Evolutionary conservation across 2,888 invertebrate species (phyloP).

Genomic region (Pristionchus fissidentatus): DNA sequence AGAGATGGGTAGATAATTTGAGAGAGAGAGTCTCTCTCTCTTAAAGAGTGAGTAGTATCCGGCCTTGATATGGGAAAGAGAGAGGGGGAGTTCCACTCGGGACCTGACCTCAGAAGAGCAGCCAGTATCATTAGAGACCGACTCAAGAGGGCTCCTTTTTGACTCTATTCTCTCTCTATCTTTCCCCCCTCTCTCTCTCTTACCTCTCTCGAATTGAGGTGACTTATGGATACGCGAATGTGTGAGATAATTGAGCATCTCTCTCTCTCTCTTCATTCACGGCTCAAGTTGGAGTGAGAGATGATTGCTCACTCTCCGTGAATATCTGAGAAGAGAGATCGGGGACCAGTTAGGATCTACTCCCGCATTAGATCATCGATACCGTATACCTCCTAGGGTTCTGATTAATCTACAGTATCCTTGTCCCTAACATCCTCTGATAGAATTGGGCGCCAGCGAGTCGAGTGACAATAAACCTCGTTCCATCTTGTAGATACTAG

Average conservation of each 20-base stretch:
- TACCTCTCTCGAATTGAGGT: constrained; percentile 38
- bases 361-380: background rate
- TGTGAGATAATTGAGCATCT: constrained; percentile 48
- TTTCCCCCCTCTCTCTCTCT: constrained; percentile 33
- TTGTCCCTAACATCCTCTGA: background rate
- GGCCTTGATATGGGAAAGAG: constrained; percentile 41
- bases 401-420: background rate
- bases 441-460: background rate
- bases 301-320: constrained; percentile 35
- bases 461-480: constrained; percentile 22
- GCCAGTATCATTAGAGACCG: constrained; percentile 37
- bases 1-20: constrained; percentile 41
- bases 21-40: constrained; percentile 39
- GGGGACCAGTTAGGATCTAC: constrained; percentile 23
- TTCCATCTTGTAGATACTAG: constrained; percentile 12
- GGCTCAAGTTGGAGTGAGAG: constrained; percentile 35
- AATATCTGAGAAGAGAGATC: constrained; percentile 16
- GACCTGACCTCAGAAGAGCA: constrained; percentile 40
- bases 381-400: no score
- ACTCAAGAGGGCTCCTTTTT: constrained; percentile 29
- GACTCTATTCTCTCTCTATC: constrained; percentile 11
- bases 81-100: constrained; percentile 6
- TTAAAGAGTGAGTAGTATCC: constrained; percentile 35
- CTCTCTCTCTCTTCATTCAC: constrained; percentile 18
- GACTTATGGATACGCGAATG: constrained; percentile 45